phyloP scores from a whole-genome alignment of 2,113 vertebrate species.

The Acrocephalus arundinaceus region DNA sequence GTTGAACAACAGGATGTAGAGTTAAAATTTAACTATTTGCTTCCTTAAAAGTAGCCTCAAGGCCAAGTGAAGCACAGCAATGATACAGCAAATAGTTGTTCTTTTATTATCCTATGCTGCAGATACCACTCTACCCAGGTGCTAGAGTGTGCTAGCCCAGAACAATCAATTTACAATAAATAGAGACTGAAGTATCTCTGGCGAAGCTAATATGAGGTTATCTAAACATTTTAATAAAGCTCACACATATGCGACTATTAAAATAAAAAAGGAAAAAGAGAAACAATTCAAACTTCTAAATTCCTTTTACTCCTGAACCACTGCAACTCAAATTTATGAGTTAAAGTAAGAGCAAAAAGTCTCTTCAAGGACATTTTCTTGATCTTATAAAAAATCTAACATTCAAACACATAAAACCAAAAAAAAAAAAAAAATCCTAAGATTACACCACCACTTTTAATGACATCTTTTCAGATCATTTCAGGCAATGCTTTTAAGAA shows the following conservation, averaged over 20 bases:
- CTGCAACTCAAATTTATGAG: background rate
- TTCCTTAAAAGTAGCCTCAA: background rate
- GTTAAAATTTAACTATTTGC: constrained; percentile 23
- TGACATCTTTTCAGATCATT: background rate
- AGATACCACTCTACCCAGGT: background rate
- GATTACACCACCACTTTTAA: background rate
- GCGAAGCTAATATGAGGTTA: background rate
- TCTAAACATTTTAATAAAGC: background rate
- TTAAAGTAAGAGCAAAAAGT: background rate
- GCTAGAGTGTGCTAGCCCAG: background rate
- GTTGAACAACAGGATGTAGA: constrained; percentile 1
- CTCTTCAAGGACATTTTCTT: background rate
- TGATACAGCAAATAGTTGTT: background rate
- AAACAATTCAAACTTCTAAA: background rate
- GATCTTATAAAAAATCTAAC: background rate
- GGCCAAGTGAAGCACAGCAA: background rate
- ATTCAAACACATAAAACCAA: background rate
- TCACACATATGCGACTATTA: background rate
- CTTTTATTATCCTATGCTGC: background rate
- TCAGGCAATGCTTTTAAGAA: background rate
- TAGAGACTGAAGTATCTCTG: background rate
- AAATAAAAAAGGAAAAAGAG: background rate
- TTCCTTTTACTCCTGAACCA: background rate
- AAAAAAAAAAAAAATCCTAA: background rate
- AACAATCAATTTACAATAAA: background rate